Percentiles rank a stretch among this genome's conserved stretches.
These are phyloP conservation scores for Drosophila engyochracea DNA, from an alignment of 2,888 invertebrate species.

Conservation along the genomic window DNA sequence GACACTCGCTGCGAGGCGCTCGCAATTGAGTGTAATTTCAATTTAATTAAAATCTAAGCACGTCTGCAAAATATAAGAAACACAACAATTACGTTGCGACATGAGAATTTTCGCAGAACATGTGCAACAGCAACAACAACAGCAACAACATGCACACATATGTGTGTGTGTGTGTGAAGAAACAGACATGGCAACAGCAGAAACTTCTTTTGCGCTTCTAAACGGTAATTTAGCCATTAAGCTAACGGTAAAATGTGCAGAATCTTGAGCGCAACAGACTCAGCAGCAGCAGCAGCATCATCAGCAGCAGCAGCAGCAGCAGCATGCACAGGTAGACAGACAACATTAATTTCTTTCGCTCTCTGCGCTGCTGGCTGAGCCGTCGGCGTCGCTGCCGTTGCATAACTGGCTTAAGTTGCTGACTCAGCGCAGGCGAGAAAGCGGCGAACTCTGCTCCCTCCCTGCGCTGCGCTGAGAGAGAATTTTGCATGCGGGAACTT, in stretches of 20 bases:
- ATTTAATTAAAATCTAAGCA: slow-evolving; percentile 75
- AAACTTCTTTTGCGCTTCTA: slow-evolving; percentile 56
- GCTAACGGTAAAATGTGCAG: slow-evolving; percentile 81
- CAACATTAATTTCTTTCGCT: slow-evolving; percentile 12
- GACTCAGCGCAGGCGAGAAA: slow-evolving; percentile 15
- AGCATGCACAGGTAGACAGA: slow-evolving; percentile 15
- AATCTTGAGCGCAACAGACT: slow-evolving; percentile 51
- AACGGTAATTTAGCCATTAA: slow-evolving; percentile 82
- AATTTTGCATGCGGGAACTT: neutral
- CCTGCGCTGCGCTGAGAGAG: neutral
- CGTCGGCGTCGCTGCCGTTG: slow-evolving; percentile 36
- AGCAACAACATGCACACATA: neutral
- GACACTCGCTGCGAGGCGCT: slow-evolving; percentile 30
- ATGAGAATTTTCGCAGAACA: slow-evolving; percentile 48
- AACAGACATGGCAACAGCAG: slow-evolving; percentile 26
- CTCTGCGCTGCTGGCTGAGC: slow-evolving; percentile 11
- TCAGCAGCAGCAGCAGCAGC: too few relatives aligned
- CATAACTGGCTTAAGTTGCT: slow-evolving; percentile 58
- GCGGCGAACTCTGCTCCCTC: neutral
- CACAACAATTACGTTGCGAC: slow-evolving; percentile 68
- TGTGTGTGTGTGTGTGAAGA: neutral
- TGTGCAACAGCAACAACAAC: neutral
- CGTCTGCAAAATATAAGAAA: slow-evolving; percentile 60
- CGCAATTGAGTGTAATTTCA: slow-evolving; percentile 62
- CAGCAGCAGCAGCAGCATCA: neutral